phyloP scores from a whole-genome alignment of 2,888 invertebrate genomes.

The Hyposoter dolosus region DNA sequence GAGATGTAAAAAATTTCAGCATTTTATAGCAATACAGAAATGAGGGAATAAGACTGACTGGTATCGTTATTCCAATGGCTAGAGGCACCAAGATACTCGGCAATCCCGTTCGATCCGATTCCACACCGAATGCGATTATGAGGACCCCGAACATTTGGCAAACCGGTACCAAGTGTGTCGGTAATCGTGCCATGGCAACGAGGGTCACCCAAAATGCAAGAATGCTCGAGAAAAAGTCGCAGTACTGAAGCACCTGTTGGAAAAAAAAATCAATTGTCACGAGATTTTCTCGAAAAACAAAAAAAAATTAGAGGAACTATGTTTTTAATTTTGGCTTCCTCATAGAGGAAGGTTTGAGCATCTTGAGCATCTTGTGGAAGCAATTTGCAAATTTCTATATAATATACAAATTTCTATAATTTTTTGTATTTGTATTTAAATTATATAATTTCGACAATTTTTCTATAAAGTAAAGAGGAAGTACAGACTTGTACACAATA shows the following conservation, averaged over 20 bases:
- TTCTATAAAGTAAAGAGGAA: no score
- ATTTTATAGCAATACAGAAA: neutral
- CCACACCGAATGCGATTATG: constrained; percentile 86
- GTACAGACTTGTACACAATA: no score
- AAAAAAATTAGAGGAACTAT: neutral
- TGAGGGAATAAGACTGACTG: constrained; percentile 69
- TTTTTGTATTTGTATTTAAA: no score
- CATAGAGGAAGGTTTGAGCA: no score
- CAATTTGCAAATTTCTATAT: no score
- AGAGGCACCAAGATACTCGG: constrained; percentile 85
- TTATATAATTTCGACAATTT: no score
- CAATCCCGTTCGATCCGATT: constrained; percentile 86
- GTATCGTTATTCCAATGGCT: constrained; percentile 80
- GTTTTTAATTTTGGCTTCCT: neutral
- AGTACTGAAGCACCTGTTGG: constrained; percentile 86
- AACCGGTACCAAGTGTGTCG: constrained; percentile 82
- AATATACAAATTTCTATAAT: no score
- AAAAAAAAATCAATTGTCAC: constrained; percentile 61
- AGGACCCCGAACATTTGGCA: constrained; percentile 86
- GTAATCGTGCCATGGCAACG: constrained; percentile 86
- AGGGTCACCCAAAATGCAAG: constrained; percentile 88
- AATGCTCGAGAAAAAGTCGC: constrained; percentile 87
- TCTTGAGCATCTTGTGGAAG: no score
- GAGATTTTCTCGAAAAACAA: neutral
- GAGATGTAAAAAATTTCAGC: neutral